A percentile compares a stretch with the other conserved stretches of the same genome.
Evolutionary conservation across 2,888 invertebrate genomes (phyloP).

Genomic region (Pyrgus malvae): DNA sequence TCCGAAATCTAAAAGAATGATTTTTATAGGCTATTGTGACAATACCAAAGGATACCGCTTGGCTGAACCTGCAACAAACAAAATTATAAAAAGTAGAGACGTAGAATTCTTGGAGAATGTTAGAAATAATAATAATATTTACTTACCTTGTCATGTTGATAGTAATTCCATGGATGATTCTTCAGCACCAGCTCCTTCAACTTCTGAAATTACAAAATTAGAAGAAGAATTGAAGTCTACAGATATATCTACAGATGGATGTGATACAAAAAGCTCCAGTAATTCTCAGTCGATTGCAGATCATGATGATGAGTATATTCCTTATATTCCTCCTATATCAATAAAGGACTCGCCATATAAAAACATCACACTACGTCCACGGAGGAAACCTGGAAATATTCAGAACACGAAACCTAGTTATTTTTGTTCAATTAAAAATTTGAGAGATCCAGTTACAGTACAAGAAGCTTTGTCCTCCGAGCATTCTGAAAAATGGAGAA

Average conservation of each 20-base stretch:
- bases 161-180: no score
- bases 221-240: no score
- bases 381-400: background rate
- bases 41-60: slow-evolving; percentile 41
- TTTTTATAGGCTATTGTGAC: slow-evolving; percentile 52
- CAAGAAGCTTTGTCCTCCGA: slow-evolving; percentile 26
- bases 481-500: slow-evolving; percentile 26
- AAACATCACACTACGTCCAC: background rate
- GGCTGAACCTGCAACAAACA: slow-evolving; percentile 22
- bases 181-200: no score
- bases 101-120: slow-evolving; percentile 24
- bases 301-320: no score
- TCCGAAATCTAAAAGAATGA: slow-evolving; percentile 41
- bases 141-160: no score
- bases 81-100: slow-evolving; percentile 24
- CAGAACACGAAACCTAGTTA: background rate
- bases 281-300: no score
- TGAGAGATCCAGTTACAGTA: background rate
- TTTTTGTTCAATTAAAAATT: background rate
- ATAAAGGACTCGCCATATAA: no score
- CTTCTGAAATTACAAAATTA: no score
- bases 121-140: slow-evolving; percentile 17
- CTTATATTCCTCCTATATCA: no score
- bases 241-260: no score
- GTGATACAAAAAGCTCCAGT: no score